Percentiles rank a stretch among this genome's conserved stretches.
phyloP scores from a whole-genome alignment of 2,888 invertebrate species.

The Caenorhabditis afra region DNA sequence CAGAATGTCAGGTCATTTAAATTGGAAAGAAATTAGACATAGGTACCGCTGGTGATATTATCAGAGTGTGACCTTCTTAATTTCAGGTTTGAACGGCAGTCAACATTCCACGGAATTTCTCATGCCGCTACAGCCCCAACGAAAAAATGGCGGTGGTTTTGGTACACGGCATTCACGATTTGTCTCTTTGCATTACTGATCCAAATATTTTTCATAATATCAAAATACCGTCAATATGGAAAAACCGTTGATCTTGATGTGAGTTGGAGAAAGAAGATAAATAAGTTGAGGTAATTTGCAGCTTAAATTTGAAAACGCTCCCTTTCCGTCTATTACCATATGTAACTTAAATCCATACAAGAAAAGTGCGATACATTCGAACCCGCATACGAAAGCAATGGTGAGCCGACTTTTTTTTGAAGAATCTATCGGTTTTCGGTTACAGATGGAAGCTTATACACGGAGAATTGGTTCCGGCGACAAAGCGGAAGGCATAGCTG shows the following conservation, averaged over 20 bases:
- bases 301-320: slow-evolving; percentile 80
- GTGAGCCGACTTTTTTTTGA: slow-evolving; percentile 53
- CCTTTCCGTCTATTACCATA: slow-evolving; percentile 79
- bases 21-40: slow-evolving; percentile 68
- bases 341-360: slow-evolving; percentile 80
- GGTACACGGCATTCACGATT: slow-evolving; percentile 75
- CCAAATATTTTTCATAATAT: slow-evolving; percentile 75
- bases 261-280: slow-evolving; percentile 36
- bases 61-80: background rate
- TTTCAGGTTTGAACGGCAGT: slow-evolving; percentile 69
- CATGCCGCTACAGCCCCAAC: slow-evolving; percentile 76
- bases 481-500: slow-evolving; percentile 73
- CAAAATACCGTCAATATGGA: slow-evolving; percentile 74
- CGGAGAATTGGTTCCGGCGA: slow-evolving; percentile 72
- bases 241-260: slow-evolving; percentile 80
- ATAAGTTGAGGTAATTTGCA: slow-evolving; percentile 59
- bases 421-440: background rate
- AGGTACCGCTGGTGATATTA: slow-evolving; percentile 20
- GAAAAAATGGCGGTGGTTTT: slow-evolving; percentile 73
- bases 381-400: slow-evolving; percentile 76
- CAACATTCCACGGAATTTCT: slow-evolving; percentile 74
- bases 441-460: slow-evolving; percentile 76
- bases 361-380: slow-evolving; percentile 74
- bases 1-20: slow-evolving; percentile 68
- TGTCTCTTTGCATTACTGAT: slow-evolving; percentile 69